Conservation (phyloP, 2,113 vertebrate genomes). For the Myiopsitta monachus region DNA sequence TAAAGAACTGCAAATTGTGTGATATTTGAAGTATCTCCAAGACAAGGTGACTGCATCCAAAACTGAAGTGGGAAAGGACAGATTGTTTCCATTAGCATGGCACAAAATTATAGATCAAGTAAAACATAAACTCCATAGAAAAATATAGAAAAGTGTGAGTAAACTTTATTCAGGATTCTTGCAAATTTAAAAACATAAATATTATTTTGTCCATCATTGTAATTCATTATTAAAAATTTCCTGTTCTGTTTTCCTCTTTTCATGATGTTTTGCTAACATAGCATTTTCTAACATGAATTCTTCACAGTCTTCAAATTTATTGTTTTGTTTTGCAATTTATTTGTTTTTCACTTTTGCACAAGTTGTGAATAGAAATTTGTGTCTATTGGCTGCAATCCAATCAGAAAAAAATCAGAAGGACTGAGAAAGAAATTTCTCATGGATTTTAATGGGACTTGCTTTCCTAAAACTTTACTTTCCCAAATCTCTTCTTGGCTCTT, state of each 20-base stretch:
- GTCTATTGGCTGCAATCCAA: background rate
- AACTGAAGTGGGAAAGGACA: background rate
- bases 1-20: background rate
- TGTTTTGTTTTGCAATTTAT: background rate
- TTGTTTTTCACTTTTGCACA: background rate
- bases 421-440: background rate
- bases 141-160: background rate
- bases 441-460: background rate
- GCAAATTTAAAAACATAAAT: background rate
- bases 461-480: background rate
- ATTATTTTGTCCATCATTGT: background rate
- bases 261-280: background rate
- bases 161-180: background rate
- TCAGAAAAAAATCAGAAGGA: background rate
- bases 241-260: background rate
- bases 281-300: background rate
- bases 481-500: background rate
- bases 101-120: background rate
- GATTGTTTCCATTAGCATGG: background rate
- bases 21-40: background rate
- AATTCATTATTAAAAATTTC: background rate
- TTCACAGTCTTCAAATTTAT: background rate
- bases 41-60: background rate
- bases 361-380: background rate
- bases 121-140: background rate